Percentiles rank a stretch among this genome's conserved stretches.
Evolutionary conservation across 2,888 invertebrate genomes (phyloP).

Genomic region (Drosophila flavopinicola): DNA sequence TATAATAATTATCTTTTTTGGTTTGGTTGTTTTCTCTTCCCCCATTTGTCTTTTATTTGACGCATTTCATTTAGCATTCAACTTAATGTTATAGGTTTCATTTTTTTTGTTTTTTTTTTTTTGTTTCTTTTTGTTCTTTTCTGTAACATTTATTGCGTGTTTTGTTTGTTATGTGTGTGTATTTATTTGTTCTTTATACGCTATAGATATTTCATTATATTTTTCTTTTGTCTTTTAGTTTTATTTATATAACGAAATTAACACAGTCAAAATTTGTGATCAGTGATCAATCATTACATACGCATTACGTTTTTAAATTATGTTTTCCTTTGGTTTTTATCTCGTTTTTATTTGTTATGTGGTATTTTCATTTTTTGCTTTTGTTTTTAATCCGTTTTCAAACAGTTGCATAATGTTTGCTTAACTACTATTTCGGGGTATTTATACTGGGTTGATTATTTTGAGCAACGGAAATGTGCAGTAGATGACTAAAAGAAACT

Average conservation of each 20-base stretch:
- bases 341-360: constrained; percentile 21
- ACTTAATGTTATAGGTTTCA: constrained; percentile 77
- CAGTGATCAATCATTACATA: constrained; percentile 84
- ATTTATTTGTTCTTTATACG: constrained; percentile 60
- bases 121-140: constrained; percentile 54
- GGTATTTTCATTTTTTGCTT: constrained; percentile 19
- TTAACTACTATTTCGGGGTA: constrained; percentile 58
- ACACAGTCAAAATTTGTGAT: constrained; percentile 85
- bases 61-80: constrained; percentile 73
- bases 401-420: constrained; percentile 59
- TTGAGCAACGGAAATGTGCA: constrained; percentile 67
- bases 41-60: constrained; percentile 49
- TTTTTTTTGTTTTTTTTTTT: constrained; percentile 45
- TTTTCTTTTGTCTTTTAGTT: constrained; percentile 47
- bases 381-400: constrained; percentile 36
- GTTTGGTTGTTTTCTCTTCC: constrained; percentile 52
- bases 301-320: constrained; percentile 70
- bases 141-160: constrained; percentile 75
- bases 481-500: constrained; percentile 12
- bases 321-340: constrained; percentile 36
- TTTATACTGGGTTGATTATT: constrained; percentile 42
- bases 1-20: constrained; percentile 76
- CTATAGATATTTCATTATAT: constrained; percentile 74
- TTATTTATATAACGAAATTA: constrained; percentile 83
- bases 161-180: constrained; percentile 68